Percentiles rank a stretch among this genome's conserved stretches.
These are phyloP conservation scores for Tetrapedia diversipes DNA, from an alignment of 2,888 invertebrate genomes.

Conservation along the genomic window DNA sequence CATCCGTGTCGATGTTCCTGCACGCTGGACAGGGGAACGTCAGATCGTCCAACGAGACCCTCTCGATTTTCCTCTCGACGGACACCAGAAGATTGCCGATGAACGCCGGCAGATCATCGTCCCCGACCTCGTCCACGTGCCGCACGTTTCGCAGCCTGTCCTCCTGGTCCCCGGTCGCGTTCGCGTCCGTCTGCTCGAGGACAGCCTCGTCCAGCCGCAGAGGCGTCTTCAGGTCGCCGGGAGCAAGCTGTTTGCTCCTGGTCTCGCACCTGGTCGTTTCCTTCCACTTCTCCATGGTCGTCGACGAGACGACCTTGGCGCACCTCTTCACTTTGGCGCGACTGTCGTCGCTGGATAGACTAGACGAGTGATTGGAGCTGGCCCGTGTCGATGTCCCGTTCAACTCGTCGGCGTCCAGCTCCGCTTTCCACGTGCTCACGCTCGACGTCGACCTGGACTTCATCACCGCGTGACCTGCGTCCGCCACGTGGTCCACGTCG, in stretches of 20 bases:
- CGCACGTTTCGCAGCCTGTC: constrained; percentile 60
- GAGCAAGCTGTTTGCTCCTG: constrained; percentile 73
- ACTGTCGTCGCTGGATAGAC: constrained; percentile 66
- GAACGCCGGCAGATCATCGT: constrained; percentile 86
- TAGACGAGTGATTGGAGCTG: constrained; percentile 72
- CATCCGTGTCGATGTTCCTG: constrained; percentile 80
- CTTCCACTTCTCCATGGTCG: constrained; percentile 77
- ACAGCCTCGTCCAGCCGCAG: constrained; percentile 74
- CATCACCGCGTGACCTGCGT: constrained; percentile 66
- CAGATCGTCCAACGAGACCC: constrained; percentile 87
- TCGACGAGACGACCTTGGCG: constrained; percentile 75
- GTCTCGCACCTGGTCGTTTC: constrained; percentile 74
- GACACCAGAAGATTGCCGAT: constrained; percentile 87
- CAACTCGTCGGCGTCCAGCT: constrained; percentile 62
- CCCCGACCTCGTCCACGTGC: constrained; percentile 77
- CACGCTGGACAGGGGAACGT: constrained; percentile 85
- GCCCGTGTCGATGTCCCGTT: constrained; percentile 58
- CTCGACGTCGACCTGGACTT: constrained; percentile 77
- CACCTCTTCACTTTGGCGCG: constrained; percentile 71
- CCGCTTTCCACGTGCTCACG: constrained; percentile 75
- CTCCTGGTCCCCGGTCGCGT: constrained; percentile 36
- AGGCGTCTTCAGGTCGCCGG: constrained; percentile 78
- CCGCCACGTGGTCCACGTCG: not conserved
- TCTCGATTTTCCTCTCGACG: constrained; percentile 88
- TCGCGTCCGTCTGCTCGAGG: constrained; percentile 43